Conservation (phyloP, 1,140 invertebrate species). For the Zaprionus inermis region DNA sequence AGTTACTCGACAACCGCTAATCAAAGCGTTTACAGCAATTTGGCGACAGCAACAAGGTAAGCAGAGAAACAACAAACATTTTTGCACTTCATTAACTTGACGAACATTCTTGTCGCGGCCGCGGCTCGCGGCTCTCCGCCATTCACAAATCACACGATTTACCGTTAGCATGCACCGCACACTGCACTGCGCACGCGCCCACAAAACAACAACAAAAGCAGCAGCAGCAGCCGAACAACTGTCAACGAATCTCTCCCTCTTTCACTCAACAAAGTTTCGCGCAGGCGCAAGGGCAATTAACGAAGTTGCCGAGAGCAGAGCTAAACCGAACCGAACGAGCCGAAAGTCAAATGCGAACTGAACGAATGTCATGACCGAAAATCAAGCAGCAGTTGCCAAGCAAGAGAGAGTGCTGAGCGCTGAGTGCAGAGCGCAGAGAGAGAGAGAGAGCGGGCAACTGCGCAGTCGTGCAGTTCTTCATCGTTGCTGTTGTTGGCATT, state of each 20-base stretch:
- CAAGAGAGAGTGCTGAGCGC: constrained; percentile 9
- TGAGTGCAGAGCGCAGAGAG: constrained; percentile 14
- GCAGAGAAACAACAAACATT: constrained; percentile 58
- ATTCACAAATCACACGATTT: constrained; percentile 43
- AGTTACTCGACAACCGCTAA: constrained; percentile 51
- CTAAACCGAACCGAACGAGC: constrained; percentile 60
- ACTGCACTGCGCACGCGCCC: constrained; percentile 50
- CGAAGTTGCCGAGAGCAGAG: not conserved
- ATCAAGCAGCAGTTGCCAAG: constrained; percentile 30
- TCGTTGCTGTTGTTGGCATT: constrained; percentile 6
- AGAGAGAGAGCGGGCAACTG: constrained; percentile 15
- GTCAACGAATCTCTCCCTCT: constrained; percentile 14
- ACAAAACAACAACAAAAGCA: constrained; percentile 12
- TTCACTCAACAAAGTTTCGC: no score
- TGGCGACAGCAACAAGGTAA: constrained; percentile 28
- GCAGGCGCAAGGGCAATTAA: constrained; percentile 25
- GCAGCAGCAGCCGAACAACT: constrained; percentile 22
- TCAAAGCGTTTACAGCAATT: constrained; percentile 65
- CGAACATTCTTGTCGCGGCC: constrained; percentile 45
- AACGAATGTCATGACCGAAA: constrained; percentile 82
- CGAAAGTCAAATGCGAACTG: constrained; percentile 79
- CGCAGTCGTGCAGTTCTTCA: constrained; percentile 34
- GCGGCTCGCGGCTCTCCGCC: constrained; percentile 17
- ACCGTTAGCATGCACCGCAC: constrained; percentile 42
- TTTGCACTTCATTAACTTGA: constrained; percentile 77